Evolutionary conservation across 2,113 vertebrate genomes (phyloP), one percentile per base, ranked within the genome.

Genomic region (Gasterosteus aculeatus): DNA sequence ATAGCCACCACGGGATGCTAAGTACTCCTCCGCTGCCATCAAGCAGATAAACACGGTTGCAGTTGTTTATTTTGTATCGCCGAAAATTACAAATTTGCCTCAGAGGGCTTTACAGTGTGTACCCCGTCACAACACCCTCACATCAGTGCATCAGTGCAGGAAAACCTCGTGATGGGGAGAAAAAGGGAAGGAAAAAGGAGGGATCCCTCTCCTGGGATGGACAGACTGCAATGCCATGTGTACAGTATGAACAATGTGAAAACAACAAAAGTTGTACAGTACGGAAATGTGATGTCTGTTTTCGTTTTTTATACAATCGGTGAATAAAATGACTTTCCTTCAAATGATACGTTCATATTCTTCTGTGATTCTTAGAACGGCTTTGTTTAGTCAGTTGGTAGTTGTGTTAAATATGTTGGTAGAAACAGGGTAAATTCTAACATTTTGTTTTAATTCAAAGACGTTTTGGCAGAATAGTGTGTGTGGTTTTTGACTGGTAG

Each of bases 1-100:
- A 99, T 99, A 96, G 97, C 98, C 69, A 99, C 97, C 38, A 98
- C 99, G 97, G 97, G 97, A 86, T 95, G 93, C 80, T 98, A 95
- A 86, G 53, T 46, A 64, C 62, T 69, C 31, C 53, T 35, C 33
- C 33, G 33, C 33, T 3, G 33, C 33, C 33, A 35, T 35, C 33
- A 35, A 35, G 33, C 3, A 35, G 33, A 35, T 35, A 1, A 3
- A 35, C 33, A 35, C 33, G 5, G 33, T 35, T 35, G 33, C 33
- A 35, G 33, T 4, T 35, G 33, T 35, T 35, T 35, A 35, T 35
- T 35, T 35, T 35, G 33, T 35, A 35, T 35, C 0, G 33, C 22
- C 22, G 22, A 26, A 26, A 26, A 26, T 26, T 26, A 26, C 22
- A 26, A 26, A 26, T 26, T 26, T 35, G 33, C 33, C 33, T 35